Conservation (phyloP, 2,797 vertebrate genomes). For the Spondyliosoma cantharus region DNA sequence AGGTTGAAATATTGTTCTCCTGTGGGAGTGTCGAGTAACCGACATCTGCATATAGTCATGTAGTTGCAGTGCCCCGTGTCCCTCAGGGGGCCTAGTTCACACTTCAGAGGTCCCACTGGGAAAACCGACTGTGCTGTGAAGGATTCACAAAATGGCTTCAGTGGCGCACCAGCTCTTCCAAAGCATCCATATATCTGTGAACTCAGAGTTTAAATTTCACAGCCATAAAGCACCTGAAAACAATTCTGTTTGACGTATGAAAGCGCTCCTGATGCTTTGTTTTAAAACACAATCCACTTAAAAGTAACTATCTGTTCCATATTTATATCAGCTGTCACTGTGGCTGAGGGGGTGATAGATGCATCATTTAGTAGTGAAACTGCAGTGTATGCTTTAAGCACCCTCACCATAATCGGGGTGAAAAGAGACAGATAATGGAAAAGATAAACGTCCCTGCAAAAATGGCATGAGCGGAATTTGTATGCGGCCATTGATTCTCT, state of each 20-base stretch:
- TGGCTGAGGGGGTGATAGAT: conserved; percentile 13
- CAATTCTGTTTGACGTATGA: conserved; percentile 16
- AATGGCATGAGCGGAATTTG: conserved; percentile 51
- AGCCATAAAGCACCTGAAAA: conserved; percentile 15
- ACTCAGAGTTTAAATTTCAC: background rate
- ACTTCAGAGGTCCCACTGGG: conserved; percentile 56
- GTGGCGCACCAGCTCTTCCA: conserved; percentile 9
- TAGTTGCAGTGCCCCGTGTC: conserved; percentile 56
- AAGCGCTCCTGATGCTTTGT: conserved; percentile 13
- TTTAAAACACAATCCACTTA: conserved; percentile 26
- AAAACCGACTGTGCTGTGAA: conserved; percentile 46
- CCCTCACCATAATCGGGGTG: conserved; percentile 18
- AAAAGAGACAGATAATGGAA: conserved; percentile 31
- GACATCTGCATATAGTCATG: conserved; percentile 61
- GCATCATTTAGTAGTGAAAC: conserved; percentile 27
- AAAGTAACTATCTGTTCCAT: conserved; percentile 14
- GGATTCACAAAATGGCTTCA: conserved; percentile 50
- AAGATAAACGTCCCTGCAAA: conserved; percentile 49
- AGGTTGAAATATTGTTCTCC: conserved; percentile 54
- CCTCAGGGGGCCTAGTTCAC: conserved; percentile 51
- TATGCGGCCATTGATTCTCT: conserved; percentile 61
- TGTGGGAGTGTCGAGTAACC: conserved; percentile 55
- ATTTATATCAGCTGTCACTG: conserved; percentile 28
- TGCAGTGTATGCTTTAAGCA: conserved; percentile 4
- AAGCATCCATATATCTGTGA: conserved; percentile 22